Evolutionary conservation across 2,797 vertebrate species (phyloP).

Genomic region (Mionectes olivaceus): DNA sequence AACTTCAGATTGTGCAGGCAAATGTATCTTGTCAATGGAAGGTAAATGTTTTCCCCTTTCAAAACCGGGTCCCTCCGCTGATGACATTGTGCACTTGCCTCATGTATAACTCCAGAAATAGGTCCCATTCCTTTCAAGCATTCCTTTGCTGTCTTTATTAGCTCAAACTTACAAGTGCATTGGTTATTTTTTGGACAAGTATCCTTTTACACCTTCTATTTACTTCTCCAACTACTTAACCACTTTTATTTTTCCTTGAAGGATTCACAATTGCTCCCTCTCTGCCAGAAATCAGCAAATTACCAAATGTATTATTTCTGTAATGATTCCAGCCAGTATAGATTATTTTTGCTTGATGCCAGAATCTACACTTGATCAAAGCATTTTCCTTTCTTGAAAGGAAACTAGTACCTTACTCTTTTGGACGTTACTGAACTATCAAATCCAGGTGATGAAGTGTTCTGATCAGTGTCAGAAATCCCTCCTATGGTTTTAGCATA

Average conservation of each 20-base stretch:
- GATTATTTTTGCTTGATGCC: background rate
- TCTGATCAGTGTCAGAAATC: background rate
- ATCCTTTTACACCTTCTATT: background rate
- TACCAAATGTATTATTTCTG: background rate
- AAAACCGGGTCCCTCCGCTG: background rate
- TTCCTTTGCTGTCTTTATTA: fast-evolving
- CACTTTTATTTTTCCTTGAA: background rate
- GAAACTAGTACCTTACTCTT: background rate
- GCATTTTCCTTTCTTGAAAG: background rate
- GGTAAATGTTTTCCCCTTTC: background rate
- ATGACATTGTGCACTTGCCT: fast-evolving
- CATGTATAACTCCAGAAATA: background rate
- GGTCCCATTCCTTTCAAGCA: background rate
- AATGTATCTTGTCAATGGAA: background rate
- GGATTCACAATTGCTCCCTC: background rate
- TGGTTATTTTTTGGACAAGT: fast-evolving
- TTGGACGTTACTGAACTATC: background rate
- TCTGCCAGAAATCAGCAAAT: background rate
- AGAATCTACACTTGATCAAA: background rate
- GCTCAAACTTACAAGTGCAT: background rate
- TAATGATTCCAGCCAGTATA: background rate
- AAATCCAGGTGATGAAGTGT: background rate
- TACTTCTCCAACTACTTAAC: background rate
- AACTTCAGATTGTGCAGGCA: background rate
- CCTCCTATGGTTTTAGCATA: background rate